Conservation (phyloP, 37 sponge, comb jelly and placozoan species). For the Tethya wilhelma region DNA sequence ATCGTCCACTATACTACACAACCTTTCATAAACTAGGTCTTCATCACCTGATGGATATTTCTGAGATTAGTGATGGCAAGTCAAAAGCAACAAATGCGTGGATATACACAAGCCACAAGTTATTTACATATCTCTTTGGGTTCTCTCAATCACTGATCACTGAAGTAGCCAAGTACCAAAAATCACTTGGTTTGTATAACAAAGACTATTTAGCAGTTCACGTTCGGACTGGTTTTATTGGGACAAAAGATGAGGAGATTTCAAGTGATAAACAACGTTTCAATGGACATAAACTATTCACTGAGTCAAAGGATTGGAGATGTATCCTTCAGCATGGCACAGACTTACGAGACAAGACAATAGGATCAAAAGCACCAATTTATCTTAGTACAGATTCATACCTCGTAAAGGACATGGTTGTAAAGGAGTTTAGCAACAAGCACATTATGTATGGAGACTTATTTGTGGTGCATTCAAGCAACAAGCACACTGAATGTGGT, state of each 20-base stretch:
- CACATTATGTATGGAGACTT: background rate
- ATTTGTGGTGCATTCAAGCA: background rate
- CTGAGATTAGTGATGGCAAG: conserved; percentile 2
- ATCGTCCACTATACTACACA: conserved; percentile 1
- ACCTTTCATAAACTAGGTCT: conserved; percentile 15
- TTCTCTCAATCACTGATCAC: background rate
- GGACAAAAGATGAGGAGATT: conserved; percentile 16
- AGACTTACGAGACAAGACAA: background rate
- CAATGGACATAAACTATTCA: background rate
- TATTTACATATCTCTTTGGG: conserved; percentile 19
- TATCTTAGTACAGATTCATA: conserved; percentile 22
- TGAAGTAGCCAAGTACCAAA: background rate
- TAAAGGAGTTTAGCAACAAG: background rate
- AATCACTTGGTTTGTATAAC: background rate
- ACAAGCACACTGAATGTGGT: background rate
- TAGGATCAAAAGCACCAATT: background rate
- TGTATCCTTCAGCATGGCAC: conserved; percentile 7
- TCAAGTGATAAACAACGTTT: background rate
- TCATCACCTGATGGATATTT: conserved; percentile 20
- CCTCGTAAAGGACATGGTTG: conserved; percentile 2
- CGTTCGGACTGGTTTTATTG: conserved; percentile 49
- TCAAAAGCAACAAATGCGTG: background rate
- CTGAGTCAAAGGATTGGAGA: conserved; percentile 6
- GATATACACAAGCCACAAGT: background rate
- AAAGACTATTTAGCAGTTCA: conserved; percentile 41